Conservation (phyloP, 2,113 vertebrate genomes). For the Crotophaga sulcirostris region DNA sequence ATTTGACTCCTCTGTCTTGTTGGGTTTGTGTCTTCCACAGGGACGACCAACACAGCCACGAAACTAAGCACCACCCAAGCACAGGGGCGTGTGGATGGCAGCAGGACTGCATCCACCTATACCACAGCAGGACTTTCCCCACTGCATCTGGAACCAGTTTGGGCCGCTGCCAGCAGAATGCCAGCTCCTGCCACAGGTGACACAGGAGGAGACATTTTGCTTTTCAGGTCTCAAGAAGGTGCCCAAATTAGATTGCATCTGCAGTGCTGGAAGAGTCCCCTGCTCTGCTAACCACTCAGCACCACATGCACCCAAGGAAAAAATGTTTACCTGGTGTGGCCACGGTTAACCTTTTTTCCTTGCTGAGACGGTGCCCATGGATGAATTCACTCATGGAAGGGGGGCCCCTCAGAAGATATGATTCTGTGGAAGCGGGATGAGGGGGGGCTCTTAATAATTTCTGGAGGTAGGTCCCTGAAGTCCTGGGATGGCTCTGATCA, state of each 20-base stretch:
- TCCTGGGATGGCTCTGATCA: constrained; percentile 86
- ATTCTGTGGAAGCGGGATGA: constrained; percentile 81
- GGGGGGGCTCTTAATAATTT: constrained; percentile 82
- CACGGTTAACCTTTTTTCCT: constrained; percentile 86
- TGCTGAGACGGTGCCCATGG: constrained; percentile 83
- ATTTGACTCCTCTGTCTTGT: background rate
- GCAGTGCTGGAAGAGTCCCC: background rate
- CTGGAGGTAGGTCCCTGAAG: constrained; percentile 83
- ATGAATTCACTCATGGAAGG: constrained; percentile 83
- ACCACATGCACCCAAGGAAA: constrained; percentile 84
- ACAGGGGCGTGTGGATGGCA: background rate
- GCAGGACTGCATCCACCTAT: background rate
- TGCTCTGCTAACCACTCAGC: constrained; percentile 67
- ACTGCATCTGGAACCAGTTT: constrained; percentile 56
- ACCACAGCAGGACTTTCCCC: background rate
- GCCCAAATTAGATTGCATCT: constrained; percentile 51
- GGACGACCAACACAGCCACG: background rate
- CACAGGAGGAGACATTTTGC: constrained; percentile 36
- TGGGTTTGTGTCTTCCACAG: background rate
- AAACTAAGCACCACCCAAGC: background rate
- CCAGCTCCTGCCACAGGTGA: background rate
- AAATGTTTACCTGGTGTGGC: constrained; percentile 84
- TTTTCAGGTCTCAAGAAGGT: constrained; percentile 1
- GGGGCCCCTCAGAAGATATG: constrained; percentile 82
- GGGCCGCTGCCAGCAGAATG: background rate